Evolutionary conservation across 2,797 vertebrate genomes (phyloP).

Genomic region (Crypturellus tataupa): DNA sequence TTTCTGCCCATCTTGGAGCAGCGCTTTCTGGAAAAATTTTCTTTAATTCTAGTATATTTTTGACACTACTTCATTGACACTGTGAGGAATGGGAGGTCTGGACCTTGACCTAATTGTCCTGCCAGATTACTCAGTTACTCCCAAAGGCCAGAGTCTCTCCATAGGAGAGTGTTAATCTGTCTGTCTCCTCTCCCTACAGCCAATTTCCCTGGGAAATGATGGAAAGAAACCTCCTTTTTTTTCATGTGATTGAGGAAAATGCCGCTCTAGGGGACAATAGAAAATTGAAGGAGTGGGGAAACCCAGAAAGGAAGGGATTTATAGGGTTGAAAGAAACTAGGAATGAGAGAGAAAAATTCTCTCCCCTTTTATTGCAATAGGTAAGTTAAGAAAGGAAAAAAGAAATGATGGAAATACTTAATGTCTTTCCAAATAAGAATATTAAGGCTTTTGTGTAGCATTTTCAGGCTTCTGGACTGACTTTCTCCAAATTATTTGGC

Average conservation of each 20-base stretch:
- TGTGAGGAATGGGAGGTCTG: not conserved
- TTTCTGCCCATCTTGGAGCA: not conserved
- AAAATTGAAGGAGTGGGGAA: not conserved
- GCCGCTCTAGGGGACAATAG: not conserved
- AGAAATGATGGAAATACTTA: not conserved
- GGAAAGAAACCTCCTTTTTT: not conserved
- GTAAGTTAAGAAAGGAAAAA: not conserved
- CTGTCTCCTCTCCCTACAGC: not conserved
- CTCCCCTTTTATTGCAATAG: not conserved
- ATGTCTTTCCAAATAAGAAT: not conserved
- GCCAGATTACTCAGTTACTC: not conserved
- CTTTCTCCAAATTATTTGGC: not conserved
- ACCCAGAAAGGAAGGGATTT: not conserved
- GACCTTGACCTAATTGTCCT: not conserved
- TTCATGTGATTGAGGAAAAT: not conserved
- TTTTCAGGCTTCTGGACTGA: not conserved
- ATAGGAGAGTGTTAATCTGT: not conserved
- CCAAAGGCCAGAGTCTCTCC: not conserved
- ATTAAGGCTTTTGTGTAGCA: not conserved
- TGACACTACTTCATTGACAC: not conserved
- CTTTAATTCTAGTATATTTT: not conserved
- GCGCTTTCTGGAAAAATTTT: conserved; percentile 10
- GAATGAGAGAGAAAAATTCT: not conserved
- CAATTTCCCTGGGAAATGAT: not conserved
- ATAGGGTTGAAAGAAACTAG: not conserved